phyloP scores from a whole-genome alignment of 2,888 invertebrate genomes.

The Chalcosyrphus nemorum region DNA sequence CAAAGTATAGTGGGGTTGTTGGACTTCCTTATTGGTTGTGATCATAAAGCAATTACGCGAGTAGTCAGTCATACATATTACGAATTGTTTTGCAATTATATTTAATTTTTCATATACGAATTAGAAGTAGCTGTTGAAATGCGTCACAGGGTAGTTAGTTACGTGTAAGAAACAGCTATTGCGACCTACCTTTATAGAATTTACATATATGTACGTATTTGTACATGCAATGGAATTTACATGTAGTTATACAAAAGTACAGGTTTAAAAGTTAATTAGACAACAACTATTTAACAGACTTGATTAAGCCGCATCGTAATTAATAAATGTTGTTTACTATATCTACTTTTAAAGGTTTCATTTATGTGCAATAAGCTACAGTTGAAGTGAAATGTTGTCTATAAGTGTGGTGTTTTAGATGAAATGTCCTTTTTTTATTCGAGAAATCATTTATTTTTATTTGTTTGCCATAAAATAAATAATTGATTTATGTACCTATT shows the following conservation, averaged over 20 bases:
- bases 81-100: conserved; percentile 22
- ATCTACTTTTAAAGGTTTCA: background rate
- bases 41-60: conserved; percentile 43
- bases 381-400: background rate
- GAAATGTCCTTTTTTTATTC: too few relatives aligned
- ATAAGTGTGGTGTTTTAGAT: too few relatives aligned
- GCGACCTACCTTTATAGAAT: background rate
- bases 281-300: background rate
- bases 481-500: too few relatives aligned
- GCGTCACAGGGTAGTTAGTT: conserved; percentile 27
- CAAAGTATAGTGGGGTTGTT: conserved; percentile 57
- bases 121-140: background rate
- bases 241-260: background rate
- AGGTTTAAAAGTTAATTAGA: background rate
- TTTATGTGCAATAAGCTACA: background rate
- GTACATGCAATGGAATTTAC: background rate
- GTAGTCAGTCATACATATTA: conserved; percentile 25
- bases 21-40: conserved; percentile 61
- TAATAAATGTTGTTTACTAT: background rate
- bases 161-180: background rate
- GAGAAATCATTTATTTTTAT: too few relatives aligned
- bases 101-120: conserved; percentile 1
- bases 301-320: background rate
- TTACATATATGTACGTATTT: background rate
- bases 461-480: too few relatives aligned